These are phyloP conservation scores for Acanthopagrus latus DNA, from an alignment of 2,797 vertebrate genomes.

Conservation along the genomic window DNA sequence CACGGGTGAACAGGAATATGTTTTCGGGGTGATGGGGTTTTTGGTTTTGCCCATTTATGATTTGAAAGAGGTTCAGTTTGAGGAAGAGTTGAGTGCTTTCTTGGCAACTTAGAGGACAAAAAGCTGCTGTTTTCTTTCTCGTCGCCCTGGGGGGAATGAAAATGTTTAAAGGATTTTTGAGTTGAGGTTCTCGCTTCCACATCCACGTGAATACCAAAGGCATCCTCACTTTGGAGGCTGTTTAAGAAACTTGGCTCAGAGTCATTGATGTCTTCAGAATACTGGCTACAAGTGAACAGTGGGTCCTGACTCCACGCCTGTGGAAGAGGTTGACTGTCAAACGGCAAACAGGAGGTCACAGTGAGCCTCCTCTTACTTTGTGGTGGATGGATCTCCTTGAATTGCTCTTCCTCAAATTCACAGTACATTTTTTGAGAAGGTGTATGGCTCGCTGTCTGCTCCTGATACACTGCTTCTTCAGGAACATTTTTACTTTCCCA, in stretches of 20 bases:
- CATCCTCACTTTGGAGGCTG: constrained; percentile 25
- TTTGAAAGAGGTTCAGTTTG: constrained; percentile 27
- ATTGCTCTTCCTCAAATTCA: constrained; percentile 49
- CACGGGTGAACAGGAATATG: background rate
- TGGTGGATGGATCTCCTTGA: constrained; percentile 63
- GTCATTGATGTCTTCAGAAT: constrained; percentile 30
- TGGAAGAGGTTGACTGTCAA: constrained; percentile 42
- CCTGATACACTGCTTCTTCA: constrained; percentile 28
- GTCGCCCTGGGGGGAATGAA: constrained; percentile 42
- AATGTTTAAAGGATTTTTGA: constrained; percentile 54
- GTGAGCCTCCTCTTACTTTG: constrained; percentile 61
- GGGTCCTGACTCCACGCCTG: constrained; percentile 60
- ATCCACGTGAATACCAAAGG: constrained; percentile 38
- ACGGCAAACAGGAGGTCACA: constrained; percentile 2
- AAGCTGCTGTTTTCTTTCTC: constrained; percentile 61
- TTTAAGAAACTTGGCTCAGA: constrained; percentile 27
- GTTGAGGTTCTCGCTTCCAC: constrained; percentile 57
- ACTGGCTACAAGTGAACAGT: constrained; percentile 46
- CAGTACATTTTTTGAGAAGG: background rate
- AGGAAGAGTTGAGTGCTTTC: constrained; percentile 7
- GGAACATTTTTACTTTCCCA: constrained; percentile 29
- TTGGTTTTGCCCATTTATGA: constrained; percentile 31
- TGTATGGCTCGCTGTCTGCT: background rate
- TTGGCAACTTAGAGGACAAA: constrained; percentile 32
- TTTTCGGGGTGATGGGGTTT: constrained; percentile 47